Evolutionary conservation across 2,797 vertebrate genomes (phyloP).

Genomic region (Mormyrops boulengeri): DNA sequence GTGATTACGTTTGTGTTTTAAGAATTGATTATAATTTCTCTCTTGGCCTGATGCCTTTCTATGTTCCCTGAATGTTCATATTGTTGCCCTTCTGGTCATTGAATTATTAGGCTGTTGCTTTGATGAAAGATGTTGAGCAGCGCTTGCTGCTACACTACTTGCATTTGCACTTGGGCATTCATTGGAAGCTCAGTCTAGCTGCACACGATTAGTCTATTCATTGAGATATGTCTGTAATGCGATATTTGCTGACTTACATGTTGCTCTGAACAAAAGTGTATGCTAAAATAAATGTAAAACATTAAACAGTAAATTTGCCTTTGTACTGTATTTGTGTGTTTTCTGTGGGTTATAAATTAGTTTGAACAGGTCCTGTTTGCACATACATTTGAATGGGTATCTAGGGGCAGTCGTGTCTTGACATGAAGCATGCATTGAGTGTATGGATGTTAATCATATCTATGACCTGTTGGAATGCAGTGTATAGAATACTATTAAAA

Average conservation of each 20-base stretch:
- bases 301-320: not conserved
- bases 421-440: not conserved
- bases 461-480: conserved; percentile 16
- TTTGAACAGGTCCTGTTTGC: not conserved
- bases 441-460: conserved; percentile 12
- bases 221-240: not conserved
- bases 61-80: not conserved
- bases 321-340: not conserved
- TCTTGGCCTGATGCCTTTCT: not conserved
- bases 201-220: not conserved
- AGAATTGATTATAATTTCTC: not conserved
- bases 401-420: not conserved
- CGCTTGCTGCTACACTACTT: not conserved
- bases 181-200: not conserved
- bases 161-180: not conserved
- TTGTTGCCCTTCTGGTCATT: not conserved
- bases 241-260: not conserved
- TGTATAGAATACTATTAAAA: conserved; percentile 32
- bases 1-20: not conserved
- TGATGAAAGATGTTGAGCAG: not conserved
- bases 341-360: not conserved
- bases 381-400: not conserved
- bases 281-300: not conserved
- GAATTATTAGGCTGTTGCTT: not conserved
- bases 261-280: not conserved